These are phyloP conservation scores for Spongia lamella DNA, from an alignment of 37 sponge, comb jelly and placozoan species.

Conservation along the genomic window DNA sequence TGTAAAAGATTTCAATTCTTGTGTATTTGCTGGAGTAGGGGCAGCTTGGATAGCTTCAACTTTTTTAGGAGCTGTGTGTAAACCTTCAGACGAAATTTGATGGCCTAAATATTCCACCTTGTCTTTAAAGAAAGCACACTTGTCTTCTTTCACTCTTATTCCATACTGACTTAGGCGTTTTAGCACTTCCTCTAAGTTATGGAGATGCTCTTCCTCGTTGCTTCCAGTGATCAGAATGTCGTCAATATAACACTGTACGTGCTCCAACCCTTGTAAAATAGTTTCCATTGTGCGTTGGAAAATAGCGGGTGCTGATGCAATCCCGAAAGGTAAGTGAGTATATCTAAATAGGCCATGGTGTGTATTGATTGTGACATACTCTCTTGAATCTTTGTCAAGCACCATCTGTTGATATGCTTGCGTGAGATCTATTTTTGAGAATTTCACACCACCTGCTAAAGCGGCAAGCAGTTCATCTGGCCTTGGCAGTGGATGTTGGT, in stretches of 20 bases:
- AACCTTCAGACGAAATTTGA: not conserved
- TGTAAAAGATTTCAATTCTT: too few relatives aligned
- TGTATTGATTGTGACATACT: not conserved
- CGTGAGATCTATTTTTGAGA: too few relatives aligned
- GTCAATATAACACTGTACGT: too few relatives aligned
- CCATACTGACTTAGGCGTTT: not conserved
- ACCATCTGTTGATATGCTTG: not conserved
- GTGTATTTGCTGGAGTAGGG: too few relatives aligned
- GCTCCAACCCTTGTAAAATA: not conserved
- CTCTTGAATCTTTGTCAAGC: not conserved
- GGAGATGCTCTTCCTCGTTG: not conserved
- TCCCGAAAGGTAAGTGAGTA: constrained; percentile 8
- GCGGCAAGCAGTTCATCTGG: too few relatives aligned
- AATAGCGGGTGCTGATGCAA: constrained; percentile 8
- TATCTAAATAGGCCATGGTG: not conserved
- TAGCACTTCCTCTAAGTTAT: not conserved
- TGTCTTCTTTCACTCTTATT: not conserved
- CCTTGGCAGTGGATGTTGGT: too few relatives aligned
- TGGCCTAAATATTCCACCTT: not conserved
- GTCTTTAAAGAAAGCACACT: not conserved
- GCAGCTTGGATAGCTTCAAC: not conserved
- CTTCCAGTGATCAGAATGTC: too few relatives aligned
- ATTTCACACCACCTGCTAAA: too few relatives aligned
- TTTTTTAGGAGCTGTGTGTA: not conserved
- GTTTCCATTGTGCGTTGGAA: constrained; percentile 4